Evolutionary conservation across 1,140 invertebrate genomes (phyloP).

Genomic region (Zaprionus africanus): DNA sequence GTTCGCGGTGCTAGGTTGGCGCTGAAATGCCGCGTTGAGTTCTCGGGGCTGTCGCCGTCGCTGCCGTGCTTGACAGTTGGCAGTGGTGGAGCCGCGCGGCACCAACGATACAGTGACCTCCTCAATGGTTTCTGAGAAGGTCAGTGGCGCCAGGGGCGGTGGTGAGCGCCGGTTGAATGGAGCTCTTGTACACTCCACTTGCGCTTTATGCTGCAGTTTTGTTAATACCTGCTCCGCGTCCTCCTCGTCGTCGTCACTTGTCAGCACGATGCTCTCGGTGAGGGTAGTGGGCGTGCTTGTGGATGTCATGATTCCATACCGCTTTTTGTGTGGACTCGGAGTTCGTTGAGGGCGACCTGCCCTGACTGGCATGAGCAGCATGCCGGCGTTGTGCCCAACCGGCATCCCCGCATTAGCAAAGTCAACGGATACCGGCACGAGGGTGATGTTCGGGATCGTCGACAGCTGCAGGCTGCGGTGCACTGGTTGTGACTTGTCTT

Average conservation of each 20-base stretch:
- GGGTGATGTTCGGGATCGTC: conserved; percentile 52
- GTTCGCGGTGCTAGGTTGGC: conserved; percentile 15
- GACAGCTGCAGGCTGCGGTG: conserved; percentile 23
- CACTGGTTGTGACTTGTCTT: neutral
- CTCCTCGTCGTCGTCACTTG: conserved; percentile 67
- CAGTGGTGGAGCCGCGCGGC: conserved; percentile 69
- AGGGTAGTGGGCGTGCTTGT: conserved; percentile 8
- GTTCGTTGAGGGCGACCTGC: neutral
- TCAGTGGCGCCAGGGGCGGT: conserved; percentile 64
- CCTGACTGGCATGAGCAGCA: conserved; percentile 29
- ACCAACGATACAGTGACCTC: conserved; percentile 79
- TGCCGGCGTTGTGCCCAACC: conserved; percentile 23
- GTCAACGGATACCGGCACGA: conserved; percentile 48
- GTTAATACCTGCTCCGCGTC: neutral
- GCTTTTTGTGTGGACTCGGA: conserved; percentile 13
- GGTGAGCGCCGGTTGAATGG: conserved; percentile 40
- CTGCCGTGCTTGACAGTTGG: conserved; percentile 58
- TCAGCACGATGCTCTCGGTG: conserved; percentile 71
- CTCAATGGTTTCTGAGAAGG: conserved; percentile 60
- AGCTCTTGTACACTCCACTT: neutral
- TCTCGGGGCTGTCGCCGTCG: conserved; percentile 22
- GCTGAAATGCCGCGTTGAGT: neutral
- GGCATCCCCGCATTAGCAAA: conserved; percentile 13
- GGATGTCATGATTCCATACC: conserved; percentile 16
- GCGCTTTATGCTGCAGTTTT: neutral